Base-by-base conservation (phyloP, 1,140 invertebrate species). In the Diploscapter pachys region DNA sequence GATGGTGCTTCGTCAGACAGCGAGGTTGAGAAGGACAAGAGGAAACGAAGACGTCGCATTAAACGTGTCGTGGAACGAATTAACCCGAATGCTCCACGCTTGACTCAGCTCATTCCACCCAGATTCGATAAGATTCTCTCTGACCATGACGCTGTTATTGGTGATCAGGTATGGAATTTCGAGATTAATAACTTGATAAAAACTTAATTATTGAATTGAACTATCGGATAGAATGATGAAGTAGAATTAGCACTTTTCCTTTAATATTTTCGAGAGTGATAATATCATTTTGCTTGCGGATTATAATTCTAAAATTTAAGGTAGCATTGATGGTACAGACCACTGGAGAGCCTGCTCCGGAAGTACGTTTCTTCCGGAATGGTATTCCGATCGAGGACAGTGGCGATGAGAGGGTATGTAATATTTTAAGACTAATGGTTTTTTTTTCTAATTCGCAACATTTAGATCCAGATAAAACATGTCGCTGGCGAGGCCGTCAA, bases 321-420 rank as follows among this genome's bases (percentile, higher is more conserved):
- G 75, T 76, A 6, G 63, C 67, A n/a, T 68, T 76, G 63, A 71
- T 54, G 53, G 75, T 76, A 13, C 55, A 62, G 11, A 71, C 70
- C 49, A n/a, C 55, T 4, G 75, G 75, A 61, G 59, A 62, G 50
- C 75, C 75, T 2, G 68, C 66, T 31, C 75, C 75, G 5, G 51
- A 71, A 54, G 75, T 76, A 2, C n/a, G 68, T 11, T 76, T 76
- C 70, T 76, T 66, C 63, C 53, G 61, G 5, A 65, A 70, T 56
- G 74, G 67, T 53, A 76, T 54, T 50, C 51, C 66, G 54, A 71
- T 76, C 50, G 51, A 54, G 53, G 63, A 72, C 49, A 52, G 31
- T n/a, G 56, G 56, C 52, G 66, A 64, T 6, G 73, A 74, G 3
- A 67, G 48, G 57, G 73, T 74, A 62, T 54, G 62, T 31, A 4